Conservation (phyloP, 2,113 vertebrate genomes). For the Plecturocebus donacophilus region DNA sequence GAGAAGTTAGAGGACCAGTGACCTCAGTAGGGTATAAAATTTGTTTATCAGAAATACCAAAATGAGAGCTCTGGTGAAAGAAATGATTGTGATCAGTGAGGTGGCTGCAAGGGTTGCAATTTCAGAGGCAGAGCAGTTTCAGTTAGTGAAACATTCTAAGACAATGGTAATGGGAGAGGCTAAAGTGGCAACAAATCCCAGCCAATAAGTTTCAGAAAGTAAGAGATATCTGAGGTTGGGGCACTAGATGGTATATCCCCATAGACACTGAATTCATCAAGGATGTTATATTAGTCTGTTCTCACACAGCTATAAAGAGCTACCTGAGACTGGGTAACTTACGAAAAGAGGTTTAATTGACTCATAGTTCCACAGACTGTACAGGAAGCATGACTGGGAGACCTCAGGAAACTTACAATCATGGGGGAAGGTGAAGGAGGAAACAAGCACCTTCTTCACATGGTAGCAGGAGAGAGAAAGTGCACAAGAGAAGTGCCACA, state of each 20-base stretch:
- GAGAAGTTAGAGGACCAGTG: neutral
- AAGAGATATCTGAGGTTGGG: neutral
- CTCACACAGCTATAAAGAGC: no score
- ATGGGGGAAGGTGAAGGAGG: no score
- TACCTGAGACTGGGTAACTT: no score
- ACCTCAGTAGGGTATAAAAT: neutral
- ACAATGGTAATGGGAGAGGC: neutral
- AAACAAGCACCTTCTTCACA: no score
- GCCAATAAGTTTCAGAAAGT: neutral
- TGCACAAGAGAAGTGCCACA: no score
- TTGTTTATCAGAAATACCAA: neutral
- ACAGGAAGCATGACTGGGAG: no score
- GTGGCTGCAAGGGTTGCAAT: neutral
- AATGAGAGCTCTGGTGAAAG: neutral
- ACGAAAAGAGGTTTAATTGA: no score
- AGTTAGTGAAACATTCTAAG: neutral
- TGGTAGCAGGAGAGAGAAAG: no score
- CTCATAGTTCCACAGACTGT: no score
- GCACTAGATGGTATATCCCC: neutral
- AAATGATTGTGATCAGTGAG: neutral
- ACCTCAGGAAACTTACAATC: no score
- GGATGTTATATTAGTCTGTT: neutral
- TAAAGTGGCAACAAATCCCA: neutral
- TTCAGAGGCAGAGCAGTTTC: neutral
- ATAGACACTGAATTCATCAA: neutral